A percentile compares a stretch with the other conserved stretches of the same genome.
Conservation (phyloP, 2,113 vertebrate species). For the Eulacestoma nigropectus region DNA sequence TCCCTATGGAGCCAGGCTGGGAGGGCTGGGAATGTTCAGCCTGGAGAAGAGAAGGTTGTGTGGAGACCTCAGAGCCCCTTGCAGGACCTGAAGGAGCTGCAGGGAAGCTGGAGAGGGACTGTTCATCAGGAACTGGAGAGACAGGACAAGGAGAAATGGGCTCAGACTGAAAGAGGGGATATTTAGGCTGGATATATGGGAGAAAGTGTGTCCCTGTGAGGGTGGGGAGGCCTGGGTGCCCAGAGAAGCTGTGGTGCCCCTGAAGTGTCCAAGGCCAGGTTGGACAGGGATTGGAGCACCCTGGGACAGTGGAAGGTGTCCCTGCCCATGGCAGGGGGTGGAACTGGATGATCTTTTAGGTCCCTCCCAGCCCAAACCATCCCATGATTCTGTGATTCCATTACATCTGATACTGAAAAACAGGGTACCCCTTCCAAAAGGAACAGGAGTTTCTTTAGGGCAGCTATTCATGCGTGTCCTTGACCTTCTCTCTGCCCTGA, state of each 20-base stretch:
- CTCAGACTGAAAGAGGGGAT: not conserved
- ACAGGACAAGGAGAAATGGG: not conserved
- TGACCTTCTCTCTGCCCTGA: not conserved
- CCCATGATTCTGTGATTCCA: not conserved
- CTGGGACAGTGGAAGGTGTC: not conserved
- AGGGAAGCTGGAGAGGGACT: not conserved
- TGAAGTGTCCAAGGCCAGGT: not conserved
- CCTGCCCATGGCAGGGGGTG: not conserved
- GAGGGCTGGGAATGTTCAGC: not conserved
- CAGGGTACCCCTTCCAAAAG: not conserved
- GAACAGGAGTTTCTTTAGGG: not conserved
- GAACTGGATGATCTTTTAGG: not conserved
- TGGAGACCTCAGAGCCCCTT: not conserved
- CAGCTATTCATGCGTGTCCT: not conserved
- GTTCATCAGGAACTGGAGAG: not conserved
- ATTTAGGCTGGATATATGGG: not conserved
- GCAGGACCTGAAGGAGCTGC: not conserved
- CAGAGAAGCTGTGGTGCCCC: not conserved
- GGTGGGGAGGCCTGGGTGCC: not conserved
- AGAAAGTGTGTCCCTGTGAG: not conserved
- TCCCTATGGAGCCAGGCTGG: not conserved
- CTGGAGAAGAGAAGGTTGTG: not conserved
- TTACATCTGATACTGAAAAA: not conserved
- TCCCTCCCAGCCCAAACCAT: not conserved
- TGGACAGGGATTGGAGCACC: rapidly evolving